Evolutionary conservation across 2,888 invertebrate genomes (phyloP).

Genomic region (Leptopilina syphax): DNA sequence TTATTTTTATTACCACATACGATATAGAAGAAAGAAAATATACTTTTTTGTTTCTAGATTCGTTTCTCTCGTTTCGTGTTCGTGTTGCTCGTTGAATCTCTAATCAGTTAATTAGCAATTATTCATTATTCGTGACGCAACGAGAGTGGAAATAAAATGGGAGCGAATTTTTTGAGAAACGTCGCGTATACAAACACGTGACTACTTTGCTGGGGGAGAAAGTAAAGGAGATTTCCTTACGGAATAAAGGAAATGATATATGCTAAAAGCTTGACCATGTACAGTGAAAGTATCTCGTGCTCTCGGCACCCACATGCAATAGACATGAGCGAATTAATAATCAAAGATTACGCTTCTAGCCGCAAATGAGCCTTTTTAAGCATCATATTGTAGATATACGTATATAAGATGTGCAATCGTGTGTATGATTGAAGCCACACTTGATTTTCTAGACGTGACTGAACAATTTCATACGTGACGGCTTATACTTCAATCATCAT

Average conservation of each 20-base stretch:
- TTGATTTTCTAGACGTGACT: slow-evolving; percentile 7
- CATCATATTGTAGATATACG: neutral
- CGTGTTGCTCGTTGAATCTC: neutral
- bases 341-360: slow-evolving; percentile 16
- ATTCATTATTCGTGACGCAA: slow-evolving; percentile 10
- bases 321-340: slow-evolving; percentile 57
- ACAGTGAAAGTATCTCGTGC: slow-evolving; percentile 60
- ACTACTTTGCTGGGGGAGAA: slow-evolving; percentile 59
- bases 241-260: slow-evolving; percentile 57
- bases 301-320: slow-evolving; percentile 54
- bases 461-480: slow-evolving; percentile 15
- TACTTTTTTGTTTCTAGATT: no score
- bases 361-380: slow-evolving; percentile 23
- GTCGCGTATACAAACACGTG: slow-evolving; percentile 17
- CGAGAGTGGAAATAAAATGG: neutral
- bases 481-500: slow-evolving; percentile 4
- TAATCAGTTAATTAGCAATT: slow-evolving; percentile 1
- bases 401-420: neutral
- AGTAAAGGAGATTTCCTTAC: slow-evolving; percentile 57
- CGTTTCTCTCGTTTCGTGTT: no score
- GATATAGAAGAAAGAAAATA: no score
- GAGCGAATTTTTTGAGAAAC: slow-evolving; percentile 1
- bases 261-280: slow-evolving; percentile 53
- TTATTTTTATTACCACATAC: no score
- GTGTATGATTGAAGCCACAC: neutral